These are phyloP conservation scores for Micronisus gabar DNA, from an alignment of 2,113 vertebrate genomes.

Conservation along the genomic window DNA sequence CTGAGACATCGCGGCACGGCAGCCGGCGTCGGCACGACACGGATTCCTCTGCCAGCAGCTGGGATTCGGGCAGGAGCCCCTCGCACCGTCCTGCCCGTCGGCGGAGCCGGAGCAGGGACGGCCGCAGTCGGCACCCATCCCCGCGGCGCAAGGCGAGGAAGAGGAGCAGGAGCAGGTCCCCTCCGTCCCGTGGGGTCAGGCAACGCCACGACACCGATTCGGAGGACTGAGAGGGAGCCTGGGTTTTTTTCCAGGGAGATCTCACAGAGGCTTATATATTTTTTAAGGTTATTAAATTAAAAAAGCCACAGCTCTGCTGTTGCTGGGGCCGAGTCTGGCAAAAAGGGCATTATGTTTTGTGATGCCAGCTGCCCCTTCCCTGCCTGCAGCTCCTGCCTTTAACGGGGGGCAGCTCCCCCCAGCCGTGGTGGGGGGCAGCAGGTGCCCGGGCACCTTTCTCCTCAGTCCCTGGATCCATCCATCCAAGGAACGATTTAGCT, in stretches of 20 bases:
- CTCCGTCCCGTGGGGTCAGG: conserved; percentile 54
- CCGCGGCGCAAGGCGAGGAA: neutral
- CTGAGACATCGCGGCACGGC: neutral
- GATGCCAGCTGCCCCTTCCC: neutral
- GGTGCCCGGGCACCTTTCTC: neutral
- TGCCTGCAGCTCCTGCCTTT: neutral
- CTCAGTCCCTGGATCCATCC: neutral
- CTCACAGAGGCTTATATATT: neutral
- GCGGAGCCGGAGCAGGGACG: neutral
- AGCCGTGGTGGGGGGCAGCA: neutral
- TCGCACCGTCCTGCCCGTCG: neutral
- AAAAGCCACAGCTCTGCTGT: neutral
- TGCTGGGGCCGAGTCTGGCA: neutral
- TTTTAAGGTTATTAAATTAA: neutral
- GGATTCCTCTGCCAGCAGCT: conserved; percentile 55
- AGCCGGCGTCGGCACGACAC: conserved; percentile 32
- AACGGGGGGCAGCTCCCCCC: neutral
- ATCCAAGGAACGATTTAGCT: neutral
- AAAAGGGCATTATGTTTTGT: accelerated
- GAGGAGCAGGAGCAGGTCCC: conserved; percentile 38
- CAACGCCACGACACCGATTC: conserved; percentile 77
- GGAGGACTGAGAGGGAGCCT: neutral
- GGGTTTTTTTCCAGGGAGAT: neutral
- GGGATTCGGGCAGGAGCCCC: conserved; percentile 13
- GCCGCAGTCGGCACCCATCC: conserved; percentile 36